Evolutionary conservation across 2,888 invertebrate species (phyloP).

Genomic region (Drosophila paranaensis): DNA sequence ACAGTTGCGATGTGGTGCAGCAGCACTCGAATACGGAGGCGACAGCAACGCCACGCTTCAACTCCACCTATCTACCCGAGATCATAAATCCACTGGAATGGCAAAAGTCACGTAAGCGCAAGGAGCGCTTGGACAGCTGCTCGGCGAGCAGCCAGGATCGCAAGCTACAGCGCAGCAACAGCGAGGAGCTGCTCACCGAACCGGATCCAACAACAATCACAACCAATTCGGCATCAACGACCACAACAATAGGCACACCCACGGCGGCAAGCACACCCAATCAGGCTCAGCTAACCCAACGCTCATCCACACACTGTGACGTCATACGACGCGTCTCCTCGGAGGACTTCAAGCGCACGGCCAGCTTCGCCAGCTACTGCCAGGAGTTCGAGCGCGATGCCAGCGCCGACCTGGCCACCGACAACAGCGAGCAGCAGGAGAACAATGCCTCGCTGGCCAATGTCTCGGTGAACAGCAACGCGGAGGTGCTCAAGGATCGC

Average conservation of each 20-base stretch:
- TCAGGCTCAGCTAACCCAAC: constrained; percentile 16
- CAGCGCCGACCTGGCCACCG: constrained; percentile 37
- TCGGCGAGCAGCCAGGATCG: constrained; percentile 87
- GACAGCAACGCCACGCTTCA: constrained; percentile 67
- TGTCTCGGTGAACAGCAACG: constrained; percentile 34
- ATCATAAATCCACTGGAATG: constrained; percentile 85
- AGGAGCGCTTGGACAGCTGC: constrained; percentile 88
- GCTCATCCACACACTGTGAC: constrained; percentile 45
- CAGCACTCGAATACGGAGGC: constrained; percentile 41
- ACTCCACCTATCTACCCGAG: constrained; percentile 84
- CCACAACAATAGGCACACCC: constrained; percentile 75
- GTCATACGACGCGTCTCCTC: constrained; percentile 82
- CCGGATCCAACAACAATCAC: constrained; percentile 62
- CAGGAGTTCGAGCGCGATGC: constrained; percentile 71
- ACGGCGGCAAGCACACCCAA: constrained; percentile 59
- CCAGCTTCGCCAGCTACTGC: constrained; percentile 76
- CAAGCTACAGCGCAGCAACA: constrained; percentile 87
- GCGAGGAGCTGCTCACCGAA: constrained; percentile 87
- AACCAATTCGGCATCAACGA: neutral
- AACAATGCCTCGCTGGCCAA: constrained; percentile 82
- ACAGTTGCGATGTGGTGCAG: constrained; percentile 48
- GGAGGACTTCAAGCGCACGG: constrained; percentile 82
- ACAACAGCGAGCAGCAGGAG: constrained; percentile 58
- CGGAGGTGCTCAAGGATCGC: constrained; percentile 73
- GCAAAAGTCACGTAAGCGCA: constrained; percentile 87